Base-by-base conservation (phyloP, 2,113 vertebrate species). In the Amblyornis subalaris region DNA sequence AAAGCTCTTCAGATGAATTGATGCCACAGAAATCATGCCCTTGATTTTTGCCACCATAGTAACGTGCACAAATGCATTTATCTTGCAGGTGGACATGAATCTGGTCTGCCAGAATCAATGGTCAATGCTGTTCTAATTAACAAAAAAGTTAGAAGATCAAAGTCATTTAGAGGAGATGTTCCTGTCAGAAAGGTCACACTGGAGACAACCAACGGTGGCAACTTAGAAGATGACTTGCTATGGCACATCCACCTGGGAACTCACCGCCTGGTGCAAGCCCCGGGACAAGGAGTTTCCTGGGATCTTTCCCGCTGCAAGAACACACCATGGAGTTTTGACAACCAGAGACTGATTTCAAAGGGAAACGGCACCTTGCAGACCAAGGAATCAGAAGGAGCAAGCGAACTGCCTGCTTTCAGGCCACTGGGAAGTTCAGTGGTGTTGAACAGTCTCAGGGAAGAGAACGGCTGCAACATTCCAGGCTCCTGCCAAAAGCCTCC, bases 231-330 rank as follows among this genome's bases (percentile, higher is more conserved):
- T 0, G 58, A 80, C 73, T 95, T 97, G 20, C 95, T 94, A 0
- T 99, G 98, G 98, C 97, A 18, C 15, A 42, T 97, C 31, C 98
- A 98, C 90, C 96, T 98, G 77, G 98, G 95, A 61, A 95, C 98
- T 31, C 97, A 98, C 84, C 96, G 96, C 6, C 95, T 96, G 50
- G 64, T 47, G 10, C 96, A 95, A 65, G 44, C 47, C 24, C 67
- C 80, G 18, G n/a, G 11, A n/a, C 77, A 72, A 6, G 78, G 36
- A 54, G 40, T 9, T 47, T 31, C 53, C 40, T 31, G 42, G 28
- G 48, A 91, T 64, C 53, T 3, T 36, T 11, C 71, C 50, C 47
- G 36, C 29, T 31, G 40, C 38, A 61, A 36, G 58, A 84, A 75
- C 5, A 16, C 47, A 55, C 35, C 60, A 0, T 51, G 76, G 55